Conservation (phyloP, 2,113 vertebrate species). For the Ranitomeya variabilis region DNA sequence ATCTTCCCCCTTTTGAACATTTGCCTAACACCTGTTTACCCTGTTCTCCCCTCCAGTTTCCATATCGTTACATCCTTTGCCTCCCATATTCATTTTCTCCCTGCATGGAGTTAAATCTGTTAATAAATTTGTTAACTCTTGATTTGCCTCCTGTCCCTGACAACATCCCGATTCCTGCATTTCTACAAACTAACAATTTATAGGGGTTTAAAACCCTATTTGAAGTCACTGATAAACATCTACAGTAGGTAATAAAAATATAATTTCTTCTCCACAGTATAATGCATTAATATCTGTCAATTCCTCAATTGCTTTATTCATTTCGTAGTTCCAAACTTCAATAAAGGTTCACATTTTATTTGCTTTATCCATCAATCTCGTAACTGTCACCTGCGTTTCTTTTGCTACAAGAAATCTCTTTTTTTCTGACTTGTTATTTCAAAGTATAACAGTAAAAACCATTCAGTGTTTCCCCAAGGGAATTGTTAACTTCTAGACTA, state of each 20-base stretch:
- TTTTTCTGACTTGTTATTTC: constrained; percentile 28
- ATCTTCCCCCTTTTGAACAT: too few species aligned
- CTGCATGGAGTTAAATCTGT: too few species aligned
- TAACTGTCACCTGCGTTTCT: not conserved
- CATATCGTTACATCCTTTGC: too few species aligned
- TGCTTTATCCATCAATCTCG: constrained; percentile 16
- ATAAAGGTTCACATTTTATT: not conserved
- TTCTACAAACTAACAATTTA: not conserved
- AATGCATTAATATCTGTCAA: not conserved
- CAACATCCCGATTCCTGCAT: too few species aligned
- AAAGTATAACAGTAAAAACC: constrained; percentile 12
- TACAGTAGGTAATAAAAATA: not conserved
- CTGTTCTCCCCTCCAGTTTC: too few species aligned
- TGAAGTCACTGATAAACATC: not conserved
- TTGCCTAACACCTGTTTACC: too few species aligned
- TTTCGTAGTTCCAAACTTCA: not conserved
- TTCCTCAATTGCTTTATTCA: not conserved
- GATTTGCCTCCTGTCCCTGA: too few species aligned
- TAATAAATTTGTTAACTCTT: too few species aligned
- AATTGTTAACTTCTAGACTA: constrained; percentile 21
- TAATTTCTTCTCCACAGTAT: not conserved
- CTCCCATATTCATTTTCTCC: too few species aligned
- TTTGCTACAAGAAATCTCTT: constrained; percentile 1
- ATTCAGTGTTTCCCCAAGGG: not conserved
- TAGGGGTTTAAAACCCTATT: not conserved